These are phyloP conservation scores for Salticus scenicus DNA, from an alignment of 2,888 invertebrate species.

Conservation along the genomic window DNA sequence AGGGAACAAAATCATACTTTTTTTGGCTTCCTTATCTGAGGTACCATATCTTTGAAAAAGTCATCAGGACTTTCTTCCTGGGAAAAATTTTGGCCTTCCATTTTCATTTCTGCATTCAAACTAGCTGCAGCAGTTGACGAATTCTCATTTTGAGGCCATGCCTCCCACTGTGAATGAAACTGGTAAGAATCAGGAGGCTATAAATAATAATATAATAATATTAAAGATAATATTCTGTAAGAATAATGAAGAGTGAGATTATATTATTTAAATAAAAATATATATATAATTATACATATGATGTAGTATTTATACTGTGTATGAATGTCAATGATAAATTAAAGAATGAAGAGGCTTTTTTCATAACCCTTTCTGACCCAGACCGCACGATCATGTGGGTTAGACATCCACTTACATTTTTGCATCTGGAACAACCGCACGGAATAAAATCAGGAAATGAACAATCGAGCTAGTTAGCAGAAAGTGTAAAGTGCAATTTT, in stretches of 20 bases:
- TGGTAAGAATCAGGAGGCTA: background rate
- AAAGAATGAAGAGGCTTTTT: too few species aligned
- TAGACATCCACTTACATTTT: too few species aligned
- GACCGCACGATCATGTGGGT: too few species aligned
- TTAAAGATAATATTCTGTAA: background rate
- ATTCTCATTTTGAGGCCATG: slow-evolving; percentile 40
- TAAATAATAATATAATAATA: background rate
- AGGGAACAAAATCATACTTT: slow-evolving; percentile 24
- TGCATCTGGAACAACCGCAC: too few species aligned
- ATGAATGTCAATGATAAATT: too few species aligned
- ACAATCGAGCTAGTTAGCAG: too few species aligned
- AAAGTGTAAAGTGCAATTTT: too few species aligned
- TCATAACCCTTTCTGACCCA: too few species aligned
- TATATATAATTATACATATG: background rate
- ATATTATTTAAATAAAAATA: background rate
- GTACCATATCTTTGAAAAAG: slow-evolving; percentile 66
- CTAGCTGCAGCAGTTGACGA: background rate
- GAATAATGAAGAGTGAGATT: too few species aligned
- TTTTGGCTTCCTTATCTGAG: slow-evolving; percentile 62
- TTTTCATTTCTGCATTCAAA: slow-evolving; percentile 1
- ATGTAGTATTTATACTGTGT: background rate
- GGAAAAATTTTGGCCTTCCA: background rate
- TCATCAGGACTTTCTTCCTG: slow-evolving; percentile 39
- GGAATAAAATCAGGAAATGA: too few species aligned
- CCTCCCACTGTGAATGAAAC: slow-evolving; percentile 46